Evolutionary conservation across 1,140 invertebrate species (phyloP), one percentile per base, ranked within the genome.

Genomic region (Trichoplusia ni): DNA sequence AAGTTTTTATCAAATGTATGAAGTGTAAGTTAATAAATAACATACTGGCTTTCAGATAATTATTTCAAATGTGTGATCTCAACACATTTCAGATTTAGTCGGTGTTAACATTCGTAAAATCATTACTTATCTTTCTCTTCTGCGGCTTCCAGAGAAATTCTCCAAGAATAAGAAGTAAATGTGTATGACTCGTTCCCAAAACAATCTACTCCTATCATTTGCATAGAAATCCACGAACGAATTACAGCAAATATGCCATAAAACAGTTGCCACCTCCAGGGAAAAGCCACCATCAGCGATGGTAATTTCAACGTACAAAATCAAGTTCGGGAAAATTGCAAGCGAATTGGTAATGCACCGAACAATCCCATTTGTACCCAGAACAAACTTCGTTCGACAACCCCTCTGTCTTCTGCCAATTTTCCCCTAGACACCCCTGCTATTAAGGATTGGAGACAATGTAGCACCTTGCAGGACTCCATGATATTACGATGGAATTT

Each of bases 351-450:
- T 42, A 64, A 46, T 64, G 49, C 49, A 46, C 25, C 27, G 27
- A 64, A 64, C 49, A 33, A 46, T 31, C 51, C 61, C 51, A 64
- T 64, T 64, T 37, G 49, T 64, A 54, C 61, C 46, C 29, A 16
- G 29, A 44, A 21, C 44, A 27, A 25, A 56, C 51, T 14, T 18
- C 33, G 19, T 9, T 46, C 21, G 27, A 46, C 23, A 21, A 42
- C 53, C 53, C n/a, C 53, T 56, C 53, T 40, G 23, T 40, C 53
- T 56, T 42, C 16, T 16, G 53, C 53, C 53, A 56, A 56, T 56
- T 56, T 46, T 56, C 23, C 53, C 21, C 37, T 40, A 27, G 11
- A n/a, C 35, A 27, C 53, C 37, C 53, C 53, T 42, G 23, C 9
- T n/a, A 37, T 56, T 56, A 40, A 23, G 53, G 53, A 25, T 6